Evolutionary conservation across 2,113 vertebrate species (phyloP).

Genomic region (Heptranchias perlo): DNA sequence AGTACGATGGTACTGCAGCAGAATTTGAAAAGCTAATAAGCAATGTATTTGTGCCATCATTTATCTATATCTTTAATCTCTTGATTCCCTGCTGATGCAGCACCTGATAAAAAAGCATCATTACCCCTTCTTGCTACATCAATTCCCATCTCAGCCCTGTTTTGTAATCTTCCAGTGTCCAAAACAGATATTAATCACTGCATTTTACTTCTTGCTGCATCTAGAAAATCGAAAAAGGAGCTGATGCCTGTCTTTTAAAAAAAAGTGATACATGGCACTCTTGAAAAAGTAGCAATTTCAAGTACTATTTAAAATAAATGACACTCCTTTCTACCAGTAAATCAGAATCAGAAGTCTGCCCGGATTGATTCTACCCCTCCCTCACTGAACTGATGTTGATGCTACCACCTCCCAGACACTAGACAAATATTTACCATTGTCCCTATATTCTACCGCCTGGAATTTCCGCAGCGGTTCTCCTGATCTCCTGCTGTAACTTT

Average conservation of each 20-base stretch:
- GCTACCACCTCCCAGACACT: not conserved
- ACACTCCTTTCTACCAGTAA: not conserved
- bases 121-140: not conserved
- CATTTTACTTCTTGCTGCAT: slow-evolving; percentile 6
- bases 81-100: not conserved
- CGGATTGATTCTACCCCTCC: not conserved
- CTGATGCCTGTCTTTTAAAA: not conserved
- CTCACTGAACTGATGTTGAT: not conserved
- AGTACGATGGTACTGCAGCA: not conserved
- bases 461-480: not conserved
- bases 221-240: slow-evolving; percentile 2
- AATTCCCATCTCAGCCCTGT: slow-evolving; percentile 27
- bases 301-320: not conserved
- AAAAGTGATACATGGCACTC: not conserved
- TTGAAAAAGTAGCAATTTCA: not conserved
- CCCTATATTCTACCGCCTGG: not conserved
- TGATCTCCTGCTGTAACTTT: not conserved
- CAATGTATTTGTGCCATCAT: not conserved
- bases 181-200: not conserved
- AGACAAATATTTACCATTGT: not conserved
- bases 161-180: not conserved
- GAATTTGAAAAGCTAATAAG: not conserved
- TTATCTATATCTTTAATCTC: not conserved
- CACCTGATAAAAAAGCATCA: not conserved
- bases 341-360: not conserved